Percentiles rank a stretch among this genome's conserved stretches.
phyloP scores from a whole-genome alignment of 2,797 vertebrate genomes.

The Triplophysa bombifrons region DNA sequence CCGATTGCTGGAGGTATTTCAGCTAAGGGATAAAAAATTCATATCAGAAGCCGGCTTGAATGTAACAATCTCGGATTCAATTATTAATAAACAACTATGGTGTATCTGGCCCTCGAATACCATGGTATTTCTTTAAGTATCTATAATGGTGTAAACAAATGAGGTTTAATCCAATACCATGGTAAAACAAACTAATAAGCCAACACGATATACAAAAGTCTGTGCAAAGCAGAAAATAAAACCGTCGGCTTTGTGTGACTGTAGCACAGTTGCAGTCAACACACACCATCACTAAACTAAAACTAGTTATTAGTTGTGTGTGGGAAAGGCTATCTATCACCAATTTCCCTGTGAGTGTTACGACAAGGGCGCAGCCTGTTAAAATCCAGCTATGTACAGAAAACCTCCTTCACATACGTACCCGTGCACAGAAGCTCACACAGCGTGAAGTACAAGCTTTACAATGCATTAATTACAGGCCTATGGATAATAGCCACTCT shows the following conservation, averaged over 20 bases:
- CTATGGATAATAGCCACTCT: constrained; percentile 31
- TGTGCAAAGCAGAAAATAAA: neutral
- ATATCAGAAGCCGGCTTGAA: neutral
- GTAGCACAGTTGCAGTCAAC: neutral
- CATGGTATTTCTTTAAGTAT: too few relatives aligned
- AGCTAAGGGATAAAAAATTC: neutral
- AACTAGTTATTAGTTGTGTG: neutral
- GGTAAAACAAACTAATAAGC: neutral
- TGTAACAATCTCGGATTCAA: neutral
- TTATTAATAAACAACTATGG: too few relatives aligned
- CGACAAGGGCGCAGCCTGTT: constrained; percentile 23
- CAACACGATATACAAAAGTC: neutral
- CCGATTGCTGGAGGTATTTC: neutral
- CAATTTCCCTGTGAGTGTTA: constrained; percentile 1
- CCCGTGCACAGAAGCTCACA: constrained; percentile 6
- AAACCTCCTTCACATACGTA: constrained; percentile 28
- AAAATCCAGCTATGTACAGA: constrained; percentile 26
- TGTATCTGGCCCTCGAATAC: too few relatives aligned
- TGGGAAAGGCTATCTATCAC: constrained; percentile 1
- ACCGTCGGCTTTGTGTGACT: neutral
- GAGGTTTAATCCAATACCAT: neutral
- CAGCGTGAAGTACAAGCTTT: constrained; percentile 32
- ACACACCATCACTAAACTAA: neutral
- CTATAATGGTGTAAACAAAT: neutral
- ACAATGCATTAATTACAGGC: constrained; percentile 47